Evolutionary conservation across 2,888 invertebrate species (phyloP), one percentile per base, ranked within the genome.

Genomic region (Nymphalis polychloros): DNA sequence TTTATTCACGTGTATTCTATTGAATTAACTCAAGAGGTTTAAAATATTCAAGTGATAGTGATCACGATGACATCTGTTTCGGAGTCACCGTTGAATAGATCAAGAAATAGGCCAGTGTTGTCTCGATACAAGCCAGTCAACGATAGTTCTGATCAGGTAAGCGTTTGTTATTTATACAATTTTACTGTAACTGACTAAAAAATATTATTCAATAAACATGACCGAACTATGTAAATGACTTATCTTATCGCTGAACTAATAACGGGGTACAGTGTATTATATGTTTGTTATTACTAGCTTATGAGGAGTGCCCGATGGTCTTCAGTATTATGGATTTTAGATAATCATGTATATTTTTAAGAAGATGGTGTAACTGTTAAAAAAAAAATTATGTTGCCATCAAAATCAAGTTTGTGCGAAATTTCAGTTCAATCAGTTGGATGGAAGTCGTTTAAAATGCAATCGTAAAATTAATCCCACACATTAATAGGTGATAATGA

Each of bases 41-140:
- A 35, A 65, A 63, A 63, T 59, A 63, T 59, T 68, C 23, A 46
- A 68, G 73, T 72, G 74, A 62, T 63, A 71, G 67, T 62, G 65
- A 57, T 68, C 63, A 67, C 74, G 65, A 92, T 92, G 92, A 80
- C 88, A 72, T 89, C 90, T 72, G 71, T 91, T 70, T 87, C 92
- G 72, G 90, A 91, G 69, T 87, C 89, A 57, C 89, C 90, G 50
- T 75, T 90, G 69, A 87, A 80, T 77, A 85, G 92, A 74, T 79
- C 89, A 60, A 86, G 92, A 72, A 85, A 82, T 77, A 87, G 90
- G 73, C 92, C 92, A 63, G 92, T 92, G 63, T 73, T 92, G 76
- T 84, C 91, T 71, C 89, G 92, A 35, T 92, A 91, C 77, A 88
- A 84, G 72, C 90, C 89, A 8, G 78, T 80, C 74, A 77, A 78